Base-by-base conservation (phyloP, 1,140 invertebrate genomes). In the Aleiodes sp. region DNA sequence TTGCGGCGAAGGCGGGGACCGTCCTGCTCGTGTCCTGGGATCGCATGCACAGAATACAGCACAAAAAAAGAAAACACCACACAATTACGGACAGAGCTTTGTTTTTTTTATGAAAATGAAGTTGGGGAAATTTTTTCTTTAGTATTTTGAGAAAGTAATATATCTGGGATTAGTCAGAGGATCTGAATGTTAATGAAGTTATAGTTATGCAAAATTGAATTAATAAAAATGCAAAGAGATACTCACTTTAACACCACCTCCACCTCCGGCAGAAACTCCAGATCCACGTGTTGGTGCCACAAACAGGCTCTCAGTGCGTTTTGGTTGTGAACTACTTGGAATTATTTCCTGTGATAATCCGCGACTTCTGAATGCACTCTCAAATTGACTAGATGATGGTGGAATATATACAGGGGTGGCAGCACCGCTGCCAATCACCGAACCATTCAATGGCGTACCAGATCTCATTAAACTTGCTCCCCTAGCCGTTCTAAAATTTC, bases 321-420 rank as follows among this genome's bases (percentile, higher is more conserved):
- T 96, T 37, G 94, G 94, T 80, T 95, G 94, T 70, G 91, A 90
- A 62, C 89, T 90, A 76, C 94, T 94, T 33, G 94, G 92, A 77
- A 94, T 90, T 80, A 96, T 96, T 81, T 96, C 94, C 86, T 95
- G 94, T 46, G 93, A 94, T 57, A 95, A 88, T 66, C 88, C 91
- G 74, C 93, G 88, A 80, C 95, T 93, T 78, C 92, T 89, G 71
- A 94, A 88, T 19, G 93, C 90, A 56, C 94, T 94, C 77, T 95
- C 94, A 81, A 94, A 94, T 39, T 92, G 92, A 60, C 74, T 80
- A 39, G 83, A 80, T 37, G 82, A 85, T 29, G 76, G 74, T 19
- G 62, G 82, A 63, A 79, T 68, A 56, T 87, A 84, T 33, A 82
- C 85, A 7, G 89, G 88, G 2, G 88, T 87, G 10, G 83, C 83